Conservation (phyloP, 2,113 vertebrate genomes). For the Aegotheles bennettii region DNA sequence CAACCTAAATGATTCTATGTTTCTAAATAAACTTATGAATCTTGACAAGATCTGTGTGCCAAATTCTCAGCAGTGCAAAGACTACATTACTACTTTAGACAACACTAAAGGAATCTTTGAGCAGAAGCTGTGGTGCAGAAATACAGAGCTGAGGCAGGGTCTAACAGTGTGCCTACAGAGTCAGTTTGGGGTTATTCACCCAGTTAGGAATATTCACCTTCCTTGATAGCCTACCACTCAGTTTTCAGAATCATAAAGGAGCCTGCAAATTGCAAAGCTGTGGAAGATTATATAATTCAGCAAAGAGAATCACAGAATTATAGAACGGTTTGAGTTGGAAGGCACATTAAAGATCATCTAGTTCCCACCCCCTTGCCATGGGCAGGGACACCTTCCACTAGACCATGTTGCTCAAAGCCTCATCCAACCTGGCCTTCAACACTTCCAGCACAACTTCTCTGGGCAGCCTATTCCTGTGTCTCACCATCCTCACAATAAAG, state of each 20-base stretch:
- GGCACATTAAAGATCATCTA: too few species aligned
- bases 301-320: background rate
- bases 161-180: background rate
- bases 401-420: too few species aligned
- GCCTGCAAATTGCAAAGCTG: accelerated
- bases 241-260: background rate
- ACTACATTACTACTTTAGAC: background rate
- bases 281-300: too few species aligned
- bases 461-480: too few species aligned
- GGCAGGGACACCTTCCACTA: too few species aligned
- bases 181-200: background rate
- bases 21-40: background rate
- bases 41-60: background rate
- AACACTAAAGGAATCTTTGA: background rate
- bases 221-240: background rate
- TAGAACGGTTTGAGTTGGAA: too few species aligned
- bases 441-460: too few species aligned
- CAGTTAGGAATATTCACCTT: background rate
- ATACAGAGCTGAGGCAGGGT: background rate
- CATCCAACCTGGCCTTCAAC: too few species aligned
- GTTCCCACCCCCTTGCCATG: too few species aligned
- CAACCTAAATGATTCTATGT: too few species aligned
- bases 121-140: background rate
- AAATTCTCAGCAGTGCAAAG: background rate
- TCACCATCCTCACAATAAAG: too few species aligned